These are phyloP conservation scores for Microplitis deprimator DNA, from an alignment of 2,888 invertebrate genomes.

Conservation along the genomic window DNA sequence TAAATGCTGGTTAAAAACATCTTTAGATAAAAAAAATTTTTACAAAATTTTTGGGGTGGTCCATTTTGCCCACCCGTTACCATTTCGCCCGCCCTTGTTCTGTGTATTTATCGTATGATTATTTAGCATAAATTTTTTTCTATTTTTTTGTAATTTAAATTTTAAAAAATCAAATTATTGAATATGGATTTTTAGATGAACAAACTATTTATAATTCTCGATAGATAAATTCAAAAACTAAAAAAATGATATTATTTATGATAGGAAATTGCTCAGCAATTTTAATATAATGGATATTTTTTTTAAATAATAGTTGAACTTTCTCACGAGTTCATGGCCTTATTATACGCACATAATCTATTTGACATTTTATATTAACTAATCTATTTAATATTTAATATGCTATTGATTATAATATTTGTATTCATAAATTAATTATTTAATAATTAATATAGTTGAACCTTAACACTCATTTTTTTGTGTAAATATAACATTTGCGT, in stretches of 20 bases:
- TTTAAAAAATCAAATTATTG: too few relatives aligned
- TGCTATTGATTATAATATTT: slow-evolving; percentile 7
- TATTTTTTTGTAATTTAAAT: too few relatives aligned
- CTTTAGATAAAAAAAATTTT: too few relatives aligned
- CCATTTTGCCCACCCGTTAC: too few relatives aligned
- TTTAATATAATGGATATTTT: slow-evolving; percentile 56
- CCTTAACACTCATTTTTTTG: slow-evolving; percentile 3
- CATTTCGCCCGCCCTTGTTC: too few relatives aligned
- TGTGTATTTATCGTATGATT: too few relatives aligned
- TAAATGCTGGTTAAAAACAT: too few relatives aligned
- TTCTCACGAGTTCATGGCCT: slow-evolving; percentile 64
- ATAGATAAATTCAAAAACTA: slow-evolving; percentile 4
- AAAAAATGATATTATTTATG: slow-evolving; percentile 16
- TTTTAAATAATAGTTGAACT: slow-evolving; percentile 61
- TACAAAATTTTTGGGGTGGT: too few relatives aligned
- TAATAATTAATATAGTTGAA: slow-evolving; percentile 1
- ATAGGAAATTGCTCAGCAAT: slow-evolving; percentile 62
- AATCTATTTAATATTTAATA: slow-evolving; percentile 3
- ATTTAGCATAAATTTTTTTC: too few relatives aligned
- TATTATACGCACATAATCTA: slow-evolving; percentile 42
- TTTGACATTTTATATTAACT: background rate
- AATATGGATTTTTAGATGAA: too few relatives aligned
- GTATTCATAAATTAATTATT: background rate
- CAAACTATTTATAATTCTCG: too few relatives aligned
- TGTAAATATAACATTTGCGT: background rate